Evolutionary conservation across 2,888 invertebrate genomes (phyloP).

Genomic region (Drosophila colorata): DNA sequence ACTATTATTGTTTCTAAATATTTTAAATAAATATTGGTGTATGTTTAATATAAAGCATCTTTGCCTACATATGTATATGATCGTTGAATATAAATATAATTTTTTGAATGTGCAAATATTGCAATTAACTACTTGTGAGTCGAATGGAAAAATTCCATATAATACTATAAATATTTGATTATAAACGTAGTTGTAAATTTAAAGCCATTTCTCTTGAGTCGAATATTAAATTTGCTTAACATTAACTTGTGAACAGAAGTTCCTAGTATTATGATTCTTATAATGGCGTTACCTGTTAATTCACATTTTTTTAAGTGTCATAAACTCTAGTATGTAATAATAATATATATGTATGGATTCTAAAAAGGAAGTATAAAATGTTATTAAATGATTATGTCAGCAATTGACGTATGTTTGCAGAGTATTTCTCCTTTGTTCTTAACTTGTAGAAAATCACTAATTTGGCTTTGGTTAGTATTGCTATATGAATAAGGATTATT

Average conservation of each 20-base stretch:
- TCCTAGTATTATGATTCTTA: constrained; percentile 8
- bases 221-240: constrained; percentile 52
- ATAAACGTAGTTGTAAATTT: constrained; percentile 64
- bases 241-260: constrained; percentile 32
- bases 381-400: constrained; percentile 68
- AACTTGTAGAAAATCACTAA: constrained; percentile 70
- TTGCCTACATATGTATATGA: constrained; percentile 50
- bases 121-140: constrained; percentile 52
- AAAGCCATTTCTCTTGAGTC: constrained; percentile 62
- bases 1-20: constrained; percentile 48
- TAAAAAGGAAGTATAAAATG: constrained; percentile 71
- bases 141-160: constrained; percentile 48
- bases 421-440: constrained; percentile 39
- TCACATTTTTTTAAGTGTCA: constrained; percentile 43
- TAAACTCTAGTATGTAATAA: constrained; percentile 45
- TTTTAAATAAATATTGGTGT: constrained; percentile 25
- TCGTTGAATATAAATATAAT: constrained; percentile 46
- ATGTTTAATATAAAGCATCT: constrained; percentile 31
- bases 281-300: constrained; percentile 31
- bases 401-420: constrained; percentile 64
- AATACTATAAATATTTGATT: constrained; percentile 54
- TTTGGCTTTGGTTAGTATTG: constrained; percentile 74
- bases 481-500: constrained; percentile 58
- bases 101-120: constrained; percentile 52
- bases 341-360: constrained; percentile 46